These are phyloP conservation scores for Thamnaconus septentrionalis DNA, from an alignment of 2,113 vertebrate species.

Conservation along the genomic window DNA sequence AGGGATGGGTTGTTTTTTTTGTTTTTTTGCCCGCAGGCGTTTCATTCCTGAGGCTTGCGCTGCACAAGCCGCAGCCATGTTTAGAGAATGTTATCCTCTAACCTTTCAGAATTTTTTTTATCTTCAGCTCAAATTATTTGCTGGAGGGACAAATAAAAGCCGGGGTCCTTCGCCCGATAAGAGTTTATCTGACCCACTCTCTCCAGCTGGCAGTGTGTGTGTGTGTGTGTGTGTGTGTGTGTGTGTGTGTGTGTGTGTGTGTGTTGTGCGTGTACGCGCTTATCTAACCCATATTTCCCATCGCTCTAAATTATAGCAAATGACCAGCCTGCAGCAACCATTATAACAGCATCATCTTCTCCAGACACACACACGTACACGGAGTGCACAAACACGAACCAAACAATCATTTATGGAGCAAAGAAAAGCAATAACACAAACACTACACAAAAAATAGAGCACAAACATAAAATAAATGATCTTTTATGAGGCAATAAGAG, in stretches of 20 bases:
- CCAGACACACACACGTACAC: slow-evolving; percentile 2
- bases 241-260: not conserved
- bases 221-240: not conserved
- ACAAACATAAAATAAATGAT: slow-evolving; percentile 69
- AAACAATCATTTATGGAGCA: slow-evolving; percentile 64
- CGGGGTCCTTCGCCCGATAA: slow-evolving; percentile 63
- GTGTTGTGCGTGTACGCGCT: slow-evolving; percentile 13
- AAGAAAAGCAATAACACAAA: slow-evolving; percentile 58
- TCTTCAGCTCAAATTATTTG: slow-evolving; percentile 55
- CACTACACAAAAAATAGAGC: slow-evolving; percentile 34
- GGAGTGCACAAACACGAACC: slow-evolving; percentile 7
- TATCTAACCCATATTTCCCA: slow-evolving; percentile 65
- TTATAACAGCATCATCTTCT: slow-evolving; percentile 57
- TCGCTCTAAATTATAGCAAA: slow-evolving; percentile 72
- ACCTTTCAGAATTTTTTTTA: slow-evolving; percentile 39
- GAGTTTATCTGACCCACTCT: slow-evolving; percentile 69
- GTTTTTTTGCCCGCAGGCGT: slow-evolving; percentile 36
- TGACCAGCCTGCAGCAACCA: slow-evolving; percentile 72
- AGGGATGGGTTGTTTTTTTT: slow-evolving; percentile 18
- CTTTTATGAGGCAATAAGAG: slow-evolving; percentile 70
- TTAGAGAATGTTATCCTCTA: slow-evolving; percentile 49
- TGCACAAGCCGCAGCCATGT: slow-evolving; percentile 46
- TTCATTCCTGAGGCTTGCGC: slow-evolving; percentile 48
- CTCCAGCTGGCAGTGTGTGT: slow-evolving; percentile 20
- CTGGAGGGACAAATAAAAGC: slow-evolving; percentile 67